These are phyloP conservation scores for Theristicus caerulescens DNA, from an alignment of 2,113 vertebrate genomes.

Conservation along the genomic window DNA sequence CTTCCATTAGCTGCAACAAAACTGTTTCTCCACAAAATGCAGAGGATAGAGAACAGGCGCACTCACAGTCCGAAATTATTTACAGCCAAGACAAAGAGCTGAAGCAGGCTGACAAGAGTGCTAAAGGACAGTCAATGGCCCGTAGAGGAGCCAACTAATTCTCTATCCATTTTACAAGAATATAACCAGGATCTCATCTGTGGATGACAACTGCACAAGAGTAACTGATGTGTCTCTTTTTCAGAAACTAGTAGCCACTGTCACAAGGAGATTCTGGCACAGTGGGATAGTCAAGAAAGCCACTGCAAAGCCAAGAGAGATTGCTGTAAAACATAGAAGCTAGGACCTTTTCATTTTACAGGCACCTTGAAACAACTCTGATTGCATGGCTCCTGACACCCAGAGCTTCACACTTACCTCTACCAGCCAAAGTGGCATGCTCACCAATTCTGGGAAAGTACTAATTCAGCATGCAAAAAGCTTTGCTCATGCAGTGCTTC, in stretches of 20 bases:
- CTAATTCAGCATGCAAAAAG: background rate
- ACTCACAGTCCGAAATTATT: background rate
- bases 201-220: background rate
- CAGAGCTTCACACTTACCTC: background rate
- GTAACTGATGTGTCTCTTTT: background rate
- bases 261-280: background rate
- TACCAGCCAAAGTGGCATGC: background rate
- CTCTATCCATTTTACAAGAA: background rate
- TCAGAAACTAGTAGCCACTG: background rate
- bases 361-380: background rate
- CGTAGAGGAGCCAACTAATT: rapidly evolving
- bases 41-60: background rate
- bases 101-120: background rate
- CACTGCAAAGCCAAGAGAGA: background rate
- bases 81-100: background rate
- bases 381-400: background rate
- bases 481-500: background rate
- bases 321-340: background rate
- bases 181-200: background rate
- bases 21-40: background rate
- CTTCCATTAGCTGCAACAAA: background rate
- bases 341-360: background rate
- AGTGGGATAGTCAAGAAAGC: background rate
- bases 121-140: background rate
- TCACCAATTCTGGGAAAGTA: background rate